A percentile compares a stretch with the other conserved stretches of the same genome.
Conservation (phyloP, 2,797 vertebrate species). For the Spinus pinus region DNA sequence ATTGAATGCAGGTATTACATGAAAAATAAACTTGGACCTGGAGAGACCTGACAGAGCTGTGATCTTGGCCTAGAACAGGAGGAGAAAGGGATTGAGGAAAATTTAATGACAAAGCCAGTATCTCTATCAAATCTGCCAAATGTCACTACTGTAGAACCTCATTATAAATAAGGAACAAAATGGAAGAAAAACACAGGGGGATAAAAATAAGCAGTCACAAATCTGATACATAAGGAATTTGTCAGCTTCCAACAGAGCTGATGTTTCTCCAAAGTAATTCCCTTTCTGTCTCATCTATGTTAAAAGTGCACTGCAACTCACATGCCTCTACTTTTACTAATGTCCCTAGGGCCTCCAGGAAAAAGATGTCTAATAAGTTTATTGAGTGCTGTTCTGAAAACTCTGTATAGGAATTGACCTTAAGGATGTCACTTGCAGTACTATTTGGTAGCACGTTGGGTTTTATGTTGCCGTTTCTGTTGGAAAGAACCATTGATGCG, state of each 20-base stretch:
- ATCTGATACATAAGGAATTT: not conserved
- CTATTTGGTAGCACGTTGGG: not conserved
- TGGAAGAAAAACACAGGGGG: not conserved
- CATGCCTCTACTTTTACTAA: not conserved
- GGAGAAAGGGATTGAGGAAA: not conserved
- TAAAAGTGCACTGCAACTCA: not conserved
- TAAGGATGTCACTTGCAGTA: not conserved
- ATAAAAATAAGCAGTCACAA: not conserved
- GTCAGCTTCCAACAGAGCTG: not conserved
- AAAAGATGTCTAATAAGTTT: not conserved
- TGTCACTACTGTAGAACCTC: not conserved
- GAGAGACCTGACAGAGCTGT: not conserved
- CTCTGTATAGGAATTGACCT: not conserved
- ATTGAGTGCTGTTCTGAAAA: not conserved
- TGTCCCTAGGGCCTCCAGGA: not conserved
- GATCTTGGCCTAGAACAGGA: not conserved
- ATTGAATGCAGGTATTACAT: not conserved
- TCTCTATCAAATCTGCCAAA: not conserved
- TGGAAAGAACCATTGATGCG: not conserved
- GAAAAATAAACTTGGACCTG: not conserved
- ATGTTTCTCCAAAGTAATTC: conserved; percentile 7
- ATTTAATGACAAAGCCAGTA: not conserved
- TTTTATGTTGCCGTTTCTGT: not conserved
- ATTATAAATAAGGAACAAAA: not conserved
- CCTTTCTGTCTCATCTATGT: not conserved